Evolutionary conservation across 2,797 vertebrate species (phyloP).

Genomic region (Gephyroberyx darwinii): DNA sequence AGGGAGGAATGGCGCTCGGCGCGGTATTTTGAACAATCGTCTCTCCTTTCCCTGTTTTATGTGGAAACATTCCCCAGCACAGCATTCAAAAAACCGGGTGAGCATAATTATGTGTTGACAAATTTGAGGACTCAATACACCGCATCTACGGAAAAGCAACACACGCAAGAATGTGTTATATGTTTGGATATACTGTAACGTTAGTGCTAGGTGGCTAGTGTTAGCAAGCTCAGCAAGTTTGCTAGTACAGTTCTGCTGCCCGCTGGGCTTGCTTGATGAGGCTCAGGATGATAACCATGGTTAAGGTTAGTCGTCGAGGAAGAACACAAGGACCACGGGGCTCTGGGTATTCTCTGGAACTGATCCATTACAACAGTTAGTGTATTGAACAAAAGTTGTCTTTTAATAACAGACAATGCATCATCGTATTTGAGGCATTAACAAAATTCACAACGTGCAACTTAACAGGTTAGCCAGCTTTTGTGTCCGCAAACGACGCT

Average conservation of each 20-base stretch:
- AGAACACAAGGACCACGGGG: neutral
- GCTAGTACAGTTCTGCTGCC: constrained; percentile 73
- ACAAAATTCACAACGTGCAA: neutral
- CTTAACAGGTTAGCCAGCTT: neutral
- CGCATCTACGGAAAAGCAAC: constrained; percentile 26
- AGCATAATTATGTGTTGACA: constrained; percentile 24
- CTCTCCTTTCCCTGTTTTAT: constrained; percentile 79
- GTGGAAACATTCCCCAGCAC: constrained; percentile 67
- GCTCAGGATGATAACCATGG: constrained; percentile 3
- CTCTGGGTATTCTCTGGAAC: neutral
- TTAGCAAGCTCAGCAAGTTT: constrained; percentile 78
- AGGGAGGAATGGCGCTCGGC: constrained; percentile 97
- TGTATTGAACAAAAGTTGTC: too few species aligned
- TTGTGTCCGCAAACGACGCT: constrained; percentile 21
- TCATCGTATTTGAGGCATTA: neutral
- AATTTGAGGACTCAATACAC: neutral
- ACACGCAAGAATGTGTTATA: constrained; percentile 45
- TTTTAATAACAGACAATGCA: neutral
- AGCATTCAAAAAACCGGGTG: constrained; percentile 34
- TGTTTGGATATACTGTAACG: constrained; percentile 62
- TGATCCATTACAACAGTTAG: neutral
- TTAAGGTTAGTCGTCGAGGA: neutral
- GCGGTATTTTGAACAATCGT: constrained; percentile 99
- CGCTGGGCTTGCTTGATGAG: constrained; percentile 48
- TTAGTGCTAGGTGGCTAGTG: constrained; percentile 74